Evolutionary conservation across 1,140 invertebrate genomes (phyloP), one percentile per base, ranked within the genome.

Genomic region (Dufourea novaeangliae): DNA sequence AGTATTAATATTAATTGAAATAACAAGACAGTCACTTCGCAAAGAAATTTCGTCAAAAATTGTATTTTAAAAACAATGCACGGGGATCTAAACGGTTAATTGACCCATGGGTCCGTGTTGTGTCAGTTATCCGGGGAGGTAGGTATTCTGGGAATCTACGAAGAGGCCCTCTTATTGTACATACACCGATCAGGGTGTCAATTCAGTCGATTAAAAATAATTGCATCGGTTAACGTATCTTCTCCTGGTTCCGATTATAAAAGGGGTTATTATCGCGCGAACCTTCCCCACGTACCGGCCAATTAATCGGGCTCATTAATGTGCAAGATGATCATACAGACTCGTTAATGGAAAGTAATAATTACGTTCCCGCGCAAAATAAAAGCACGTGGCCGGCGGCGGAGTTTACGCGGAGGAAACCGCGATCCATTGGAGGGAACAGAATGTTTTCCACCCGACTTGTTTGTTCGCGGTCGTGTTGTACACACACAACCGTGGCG

Each of bases 261-360:
- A 37, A 63, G 20, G 11, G 34, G n/a, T 34, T 34, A 61, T 34
- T 34, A 37, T 2, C 10, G 14, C 8, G 10, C 3, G 8, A 32
- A 34, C 22, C 29, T 50, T 56, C 17, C 27, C 56, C 2, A 20
- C 20, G 11, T 2, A 22, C 12, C n/a, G 14, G 27, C 61, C 61
- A 41, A 73, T 73, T 41, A 73, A 73, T 74, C 62, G n/a, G 39
- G 41, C 17, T 63, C 59, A 39, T 72, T 72, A 63, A 50, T 59
- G 34, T n/a, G 22, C n/a, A 0, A 20, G 41, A 7, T 63, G 52
- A 37, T 34, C 34, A 39, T 20, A 68, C 22, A 10, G n/a, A 52
- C 17, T 25, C 32, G 66, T 37, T 22, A 68, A 56, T 56, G 50
- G 50, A 27, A 37, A 39, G 34, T 22, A 39, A 25, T 37, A 39